Evolutionary conservation across 2,797 vertebrate species (phyloP).

Genomic region (Hypotaenidia okinawae): DNA sequence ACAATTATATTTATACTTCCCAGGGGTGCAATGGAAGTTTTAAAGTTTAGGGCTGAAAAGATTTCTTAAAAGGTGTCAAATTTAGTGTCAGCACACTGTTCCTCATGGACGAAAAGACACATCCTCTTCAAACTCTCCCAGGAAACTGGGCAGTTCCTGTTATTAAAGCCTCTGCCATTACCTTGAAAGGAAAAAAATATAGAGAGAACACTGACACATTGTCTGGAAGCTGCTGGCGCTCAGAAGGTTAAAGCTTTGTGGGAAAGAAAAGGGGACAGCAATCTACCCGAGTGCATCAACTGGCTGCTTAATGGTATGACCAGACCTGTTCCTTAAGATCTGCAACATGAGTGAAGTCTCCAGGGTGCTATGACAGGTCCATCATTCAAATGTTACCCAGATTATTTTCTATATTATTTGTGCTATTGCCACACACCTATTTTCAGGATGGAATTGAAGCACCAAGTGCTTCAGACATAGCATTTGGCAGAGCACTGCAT

Average conservation of each 20-base stretch:
- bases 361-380: neutral
- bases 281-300: neutral
- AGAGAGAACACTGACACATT: neutral
- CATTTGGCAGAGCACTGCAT: neutral
- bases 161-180: slow-evolving; percentile 33
- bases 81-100: neutral
- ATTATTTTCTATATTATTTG: neutral
- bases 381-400: neutral
- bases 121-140: slow-evolving; percentile 28
- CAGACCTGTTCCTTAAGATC: neutral
- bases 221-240: neutral
- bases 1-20: slow-evolving; percentile 26
- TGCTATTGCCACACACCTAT: neutral
- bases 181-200: neutral
- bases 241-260: neutral
- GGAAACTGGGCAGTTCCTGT: slow-evolving; percentile 19
- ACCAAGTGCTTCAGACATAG: neutral
- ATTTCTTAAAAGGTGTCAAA: slow-evolving; percentile 8
- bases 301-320: neutral
- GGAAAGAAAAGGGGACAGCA: neutral
- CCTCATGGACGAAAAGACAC: neutral
- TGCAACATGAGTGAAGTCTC: neutral
- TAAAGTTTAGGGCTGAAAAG: slow-evolving; percentile 27
- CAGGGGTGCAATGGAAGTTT: neutral
- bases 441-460: neutral